A percentile compares a stretch with the other conserved stretches of the same genome.
Evolutionary conservation across 1,140 invertebrate species (phyloP).

Genomic region (Heliconius eleuchia): DNA sequence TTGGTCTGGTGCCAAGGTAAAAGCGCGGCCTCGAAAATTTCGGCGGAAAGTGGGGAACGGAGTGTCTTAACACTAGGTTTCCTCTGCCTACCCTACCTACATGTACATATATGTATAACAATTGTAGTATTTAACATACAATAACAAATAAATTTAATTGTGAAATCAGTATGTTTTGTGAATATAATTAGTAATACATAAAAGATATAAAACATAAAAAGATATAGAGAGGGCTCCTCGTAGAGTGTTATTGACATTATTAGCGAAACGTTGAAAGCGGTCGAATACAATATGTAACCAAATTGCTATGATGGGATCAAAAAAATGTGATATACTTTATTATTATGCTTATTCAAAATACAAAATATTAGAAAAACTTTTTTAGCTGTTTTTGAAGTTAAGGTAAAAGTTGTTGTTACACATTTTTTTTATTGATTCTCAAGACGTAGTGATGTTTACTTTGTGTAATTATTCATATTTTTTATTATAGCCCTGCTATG

Average conservation of each 20-base stretch:
- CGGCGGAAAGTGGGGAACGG: too few species aligned
- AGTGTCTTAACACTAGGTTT: too few species aligned
- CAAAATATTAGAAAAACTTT: too few species aligned
- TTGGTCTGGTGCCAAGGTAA: too few species aligned
- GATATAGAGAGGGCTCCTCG: neutral
- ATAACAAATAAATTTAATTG: neutral
- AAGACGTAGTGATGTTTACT: neutral
- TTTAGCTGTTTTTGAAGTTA: neutral
- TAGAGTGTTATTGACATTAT: conserved; percentile 11
- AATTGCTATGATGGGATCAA: neutral
- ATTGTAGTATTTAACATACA: neutral
- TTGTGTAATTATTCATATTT: neutral
- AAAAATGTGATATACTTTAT: neutral
- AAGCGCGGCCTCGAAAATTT: too few species aligned
- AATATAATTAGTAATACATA: conserved; percentile 13
- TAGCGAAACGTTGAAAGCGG: conserved; percentile 2
- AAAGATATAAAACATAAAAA: conserved; percentile 7
- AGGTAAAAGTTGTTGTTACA: neutral
- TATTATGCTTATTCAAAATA: too few species aligned
- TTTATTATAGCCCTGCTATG: neutral
- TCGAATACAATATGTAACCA: neutral
- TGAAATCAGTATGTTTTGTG: neutral
- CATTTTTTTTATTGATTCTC: neutral
- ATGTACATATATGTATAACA: too few species aligned
- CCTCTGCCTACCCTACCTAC: too few species aligned